phyloP scores from a whole-genome alignment of 2,113 vertebrate genomes.

The Myiozetetes cayanensis region DNA sequence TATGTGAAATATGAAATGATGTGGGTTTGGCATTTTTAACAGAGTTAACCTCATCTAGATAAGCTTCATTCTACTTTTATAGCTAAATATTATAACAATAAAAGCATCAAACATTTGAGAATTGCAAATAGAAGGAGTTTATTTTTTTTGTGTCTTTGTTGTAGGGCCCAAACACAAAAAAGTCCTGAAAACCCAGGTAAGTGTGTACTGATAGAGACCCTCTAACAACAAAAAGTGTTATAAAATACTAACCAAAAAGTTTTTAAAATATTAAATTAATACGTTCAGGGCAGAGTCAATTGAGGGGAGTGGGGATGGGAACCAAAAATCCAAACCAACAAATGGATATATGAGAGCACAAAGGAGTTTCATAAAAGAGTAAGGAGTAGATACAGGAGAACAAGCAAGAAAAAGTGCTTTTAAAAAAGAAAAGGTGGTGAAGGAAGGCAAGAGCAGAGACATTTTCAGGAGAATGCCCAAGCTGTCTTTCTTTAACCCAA shows the following conservation, averaged over 20 bases:
- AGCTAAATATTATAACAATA: not conserved
- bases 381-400: not conserved
- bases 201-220: not conserved
- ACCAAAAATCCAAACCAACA: not conserved
- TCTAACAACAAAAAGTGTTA: not conserved
- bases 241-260: not conserved
- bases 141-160: not conserved
- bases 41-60: not conserved
- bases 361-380: not conserved
- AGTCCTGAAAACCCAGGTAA: conserved; percentile 71
- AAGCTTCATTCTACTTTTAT: not conserved
- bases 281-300: not conserved
- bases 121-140: not conserved
- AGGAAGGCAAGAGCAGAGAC: not conserved
- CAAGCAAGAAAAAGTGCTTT: not conserved
- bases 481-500: not conserved
- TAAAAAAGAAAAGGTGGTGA: not conserved
- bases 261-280: not conserved
- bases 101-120: not conserved
- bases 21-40: not conserved
- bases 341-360: not conserved
- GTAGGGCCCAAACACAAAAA: conserved; percentile 64
- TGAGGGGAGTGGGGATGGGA: not conserved
- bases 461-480: not conserved
- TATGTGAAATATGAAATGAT: not conserved